These are phyloP conservation scores for Suricata suricatta DNA, from an alignment of 2,113 vertebrate species.

Conservation along the genomic window DNA sequence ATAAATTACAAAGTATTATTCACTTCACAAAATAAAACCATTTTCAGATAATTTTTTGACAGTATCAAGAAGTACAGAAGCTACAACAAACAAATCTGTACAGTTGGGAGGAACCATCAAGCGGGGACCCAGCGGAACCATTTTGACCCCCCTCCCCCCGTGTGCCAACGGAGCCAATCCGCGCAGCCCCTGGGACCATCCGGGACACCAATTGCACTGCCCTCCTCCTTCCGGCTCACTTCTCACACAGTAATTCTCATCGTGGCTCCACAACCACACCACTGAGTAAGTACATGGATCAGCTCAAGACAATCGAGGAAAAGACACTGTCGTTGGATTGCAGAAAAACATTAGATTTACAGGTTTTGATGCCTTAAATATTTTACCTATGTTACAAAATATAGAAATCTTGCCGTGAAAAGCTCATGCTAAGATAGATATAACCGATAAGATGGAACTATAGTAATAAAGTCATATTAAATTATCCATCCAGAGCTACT, in stretches of 20 bases:
- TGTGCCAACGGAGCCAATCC: conserved; percentile 62
- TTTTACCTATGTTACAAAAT: conserved; percentile 78
- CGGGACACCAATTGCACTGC: conserved; percentile 6
- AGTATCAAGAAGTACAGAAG: conserved; percentile 86
- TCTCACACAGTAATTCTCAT: conserved; percentile 74
- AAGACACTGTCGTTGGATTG: conserved; percentile 27
- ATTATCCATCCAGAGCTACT: conserved; percentile 69
- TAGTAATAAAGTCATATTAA: conserved; percentile 80
- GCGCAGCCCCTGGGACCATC: conserved; percentile 73
- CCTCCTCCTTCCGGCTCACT: conserved; percentile 2
- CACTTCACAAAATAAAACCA: conserved; percentile 92
- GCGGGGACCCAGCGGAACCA: conserved; percentile 66
- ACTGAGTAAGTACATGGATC: conserved; percentile 63
- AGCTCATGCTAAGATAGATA: conserved; percentile 75
- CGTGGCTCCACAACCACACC: conserved; percentile 78
- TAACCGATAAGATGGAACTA: conserved; percentile 1
- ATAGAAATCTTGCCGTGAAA: conserved; percentile 79
- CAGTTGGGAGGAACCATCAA: conserved; percentile 72
- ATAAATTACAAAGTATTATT: conserved; percentile 91
- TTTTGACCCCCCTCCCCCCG: conserved; percentile 15
- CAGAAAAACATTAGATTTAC: conserved; percentile 17
- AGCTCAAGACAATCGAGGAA: conserved; percentile 73
- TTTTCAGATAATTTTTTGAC: conserved; percentile 87
- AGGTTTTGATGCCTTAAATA: conserved; percentile 71
- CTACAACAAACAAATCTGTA: conserved; percentile 84